A percentile compares a stretch with the other conserved stretches of the same genome.
Evolutionary conservation across 2,113 vertebrate species (phyloP).

Genomic region (Barnardius zonarius): DNA sequence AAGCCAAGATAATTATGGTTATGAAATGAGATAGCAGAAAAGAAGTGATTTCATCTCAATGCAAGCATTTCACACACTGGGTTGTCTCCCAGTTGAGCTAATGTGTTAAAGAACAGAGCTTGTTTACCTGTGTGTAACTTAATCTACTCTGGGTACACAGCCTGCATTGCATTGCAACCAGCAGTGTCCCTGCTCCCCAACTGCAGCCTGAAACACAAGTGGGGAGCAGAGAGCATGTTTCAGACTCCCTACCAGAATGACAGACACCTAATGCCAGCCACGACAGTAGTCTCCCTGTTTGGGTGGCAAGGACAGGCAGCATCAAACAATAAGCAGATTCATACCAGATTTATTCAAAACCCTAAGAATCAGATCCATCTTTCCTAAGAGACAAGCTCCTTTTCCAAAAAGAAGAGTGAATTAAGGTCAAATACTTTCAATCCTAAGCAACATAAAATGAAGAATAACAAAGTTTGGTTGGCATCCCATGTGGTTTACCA

Average conservation of each 20-base stretch:
- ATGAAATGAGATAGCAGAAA: not conserved
- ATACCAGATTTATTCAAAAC: not conserved
- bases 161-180: not conserved
- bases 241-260: not conserved
- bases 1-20: not conserved
- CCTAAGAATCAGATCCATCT: not conserved
- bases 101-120: not conserved
- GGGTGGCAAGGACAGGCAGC: not conserved
- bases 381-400: slow-evolving; percentile 15
- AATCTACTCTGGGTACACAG: not conserved
- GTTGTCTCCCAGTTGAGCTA: not conserved
- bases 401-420: not conserved
- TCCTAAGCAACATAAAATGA: not conserved
- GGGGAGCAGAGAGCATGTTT: not conserved
- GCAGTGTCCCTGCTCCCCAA: not conserved
- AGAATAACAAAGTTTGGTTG: not conserved
- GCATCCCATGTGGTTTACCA: slow-evolving; percentile 22
- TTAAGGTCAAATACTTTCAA: slow-evolving; percentile 40
- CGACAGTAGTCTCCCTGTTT: not conserved
- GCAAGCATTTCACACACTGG: not conserved
- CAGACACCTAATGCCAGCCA: not conserved
- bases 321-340: not conserved
- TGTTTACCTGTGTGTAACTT: slow-evolving; percentile 18
- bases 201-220: not conserved
- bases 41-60: not conserved